Percentiles rank a stretch among this genome's conserved stretches.
Conservation (phyloP, 2,888 invertebrate genomes). For the Mythimna pallens region DNA sequence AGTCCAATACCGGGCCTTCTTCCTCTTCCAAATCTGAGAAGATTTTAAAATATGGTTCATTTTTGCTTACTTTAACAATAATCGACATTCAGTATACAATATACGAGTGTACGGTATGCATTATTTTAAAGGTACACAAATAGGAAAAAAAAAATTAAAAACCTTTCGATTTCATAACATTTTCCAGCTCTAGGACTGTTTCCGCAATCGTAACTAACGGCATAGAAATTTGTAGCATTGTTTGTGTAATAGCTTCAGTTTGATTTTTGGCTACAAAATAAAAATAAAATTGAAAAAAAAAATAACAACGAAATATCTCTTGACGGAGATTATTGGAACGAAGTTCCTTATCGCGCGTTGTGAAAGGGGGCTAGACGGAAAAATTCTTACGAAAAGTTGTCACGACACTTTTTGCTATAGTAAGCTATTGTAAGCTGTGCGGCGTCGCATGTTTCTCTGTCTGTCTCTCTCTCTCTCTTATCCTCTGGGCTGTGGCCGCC, state of each 20-base stretch:
- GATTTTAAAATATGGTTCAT: not conserved
- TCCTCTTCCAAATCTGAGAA: conserved; percentile 82
- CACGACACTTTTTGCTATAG: too few relatives aligned
- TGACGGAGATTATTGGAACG: too few relatives aligned
- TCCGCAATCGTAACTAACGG: conserved; percentile 1
- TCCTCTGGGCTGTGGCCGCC: too few relatives aligned
- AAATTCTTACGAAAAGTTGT: too few relatives aligned
- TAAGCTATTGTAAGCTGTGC: too few relatives aligned
- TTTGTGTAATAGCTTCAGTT: conserved; percentile 7
- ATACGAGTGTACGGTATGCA: not conserved
- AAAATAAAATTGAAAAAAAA: conserved; percentile 2
- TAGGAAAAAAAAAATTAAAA: conserved; percentile 29
- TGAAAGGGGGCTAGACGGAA: too few relatives aligned
- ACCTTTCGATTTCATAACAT: conserved; percentile 26
- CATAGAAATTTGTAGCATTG: conserved; percentile 1
- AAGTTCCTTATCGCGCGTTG: too few relatives aligned
- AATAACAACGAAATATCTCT: not conserved
- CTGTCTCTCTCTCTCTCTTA: too few relatives aligned
- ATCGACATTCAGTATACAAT: too few relatives aligned
- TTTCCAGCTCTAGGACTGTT: conserved; percentile 8
- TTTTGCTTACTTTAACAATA: conserved; percentile 5
- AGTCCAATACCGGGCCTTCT: conserved; percentile 82
- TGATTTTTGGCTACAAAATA: conserved; percentile 37
- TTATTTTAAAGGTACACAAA: not conserved
- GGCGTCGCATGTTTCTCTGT: too few relatives aligned